Evolutionary conservation across 1,140 invertebrate species (phyloP).

Genomic region (Sinella curviseta): DNA sequence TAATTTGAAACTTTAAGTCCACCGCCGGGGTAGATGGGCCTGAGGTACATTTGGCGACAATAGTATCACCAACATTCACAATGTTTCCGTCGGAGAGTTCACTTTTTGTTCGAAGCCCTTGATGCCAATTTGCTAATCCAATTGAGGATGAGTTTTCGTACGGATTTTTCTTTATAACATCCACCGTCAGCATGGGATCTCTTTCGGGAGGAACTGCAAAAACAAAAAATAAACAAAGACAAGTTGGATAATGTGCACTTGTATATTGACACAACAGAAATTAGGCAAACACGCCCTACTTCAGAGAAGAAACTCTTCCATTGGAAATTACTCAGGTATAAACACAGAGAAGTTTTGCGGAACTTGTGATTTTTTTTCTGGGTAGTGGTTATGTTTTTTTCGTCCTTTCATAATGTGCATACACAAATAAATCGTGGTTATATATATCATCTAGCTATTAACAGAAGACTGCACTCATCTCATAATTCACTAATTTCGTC

Average conservation of each 20-base stretch:
- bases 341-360: too few species aligned
- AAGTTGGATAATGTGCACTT: neutral
- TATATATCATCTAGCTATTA: neutral
- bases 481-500: neutral
- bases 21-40: constrained; percentile 59
- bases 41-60: constrained; percentile 70
- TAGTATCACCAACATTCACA: constrained; percentile 3
- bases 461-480: constrained; percentile 2
- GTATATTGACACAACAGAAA: too few species aligned
- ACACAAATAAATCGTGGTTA: too few species aligned
- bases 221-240: neutral
- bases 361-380: too few species aligned
- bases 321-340: too few species aligned
- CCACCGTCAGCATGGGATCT: neutral
- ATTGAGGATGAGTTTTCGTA: neutral
- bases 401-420: too few species aligned
- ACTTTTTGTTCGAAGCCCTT: neutral
- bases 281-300: too few species aligned
- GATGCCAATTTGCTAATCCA: neutral
- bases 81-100: neutral
- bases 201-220: neutral
- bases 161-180: neutral
- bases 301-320: too few species aligned
- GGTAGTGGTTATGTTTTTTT: too few species aligned
- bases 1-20: constrained; percentile 55